Base-by-base conservation (phyloP, 2,888 invertebrate genomes). In the Hemistola chrysoprasaria region DNA sequence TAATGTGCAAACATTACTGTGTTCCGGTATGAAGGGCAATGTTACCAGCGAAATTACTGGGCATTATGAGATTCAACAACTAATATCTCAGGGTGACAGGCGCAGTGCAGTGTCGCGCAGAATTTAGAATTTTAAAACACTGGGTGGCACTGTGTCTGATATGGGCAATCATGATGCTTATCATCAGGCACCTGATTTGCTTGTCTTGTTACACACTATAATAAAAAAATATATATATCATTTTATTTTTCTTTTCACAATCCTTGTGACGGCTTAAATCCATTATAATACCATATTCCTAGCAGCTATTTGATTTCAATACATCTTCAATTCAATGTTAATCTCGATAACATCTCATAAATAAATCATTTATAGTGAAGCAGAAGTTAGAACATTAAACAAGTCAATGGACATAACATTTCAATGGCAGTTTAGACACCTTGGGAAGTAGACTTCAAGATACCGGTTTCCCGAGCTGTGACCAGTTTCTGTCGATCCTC, bases 351-450 rank as follows among this genome's bases (percentile, higher is more conserved):
- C 16, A 33, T 24, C 22, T 29, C 38, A 27, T 35, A 39, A 44
- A 44, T 39, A 29, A 29, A 24, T 9, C 16, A 10, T 38, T 43
- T 3, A 16, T 4, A 16, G 16, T 16, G 23, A 26, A 21, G 38
- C 34, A 23, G 33, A 43, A 39, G 30, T 39, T 38, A 22, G 29
- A 29, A 25, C 38, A 39, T 36, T 44, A 35, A 35, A 31, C 39
- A 35, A 66, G 60, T 61, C 64, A 63, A 67, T 63, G 65, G 60
- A 62, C 56, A 65, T 68, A 65, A 62, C 54, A 65, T 67, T 74
- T 74, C 66, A 72, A 76, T 71, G 66, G 65, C 63, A 67, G 65
- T 75, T 44, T 62, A 69, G 71, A 77, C 73, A 76, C 70, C 66
- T 71, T 59, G 60, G 61, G 65, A 44, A 71, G 69, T 68, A 66